phyloP scores from a whole-genome alignment of 2,888 invertebrate species.

The Cephalotes varians region DNA sequence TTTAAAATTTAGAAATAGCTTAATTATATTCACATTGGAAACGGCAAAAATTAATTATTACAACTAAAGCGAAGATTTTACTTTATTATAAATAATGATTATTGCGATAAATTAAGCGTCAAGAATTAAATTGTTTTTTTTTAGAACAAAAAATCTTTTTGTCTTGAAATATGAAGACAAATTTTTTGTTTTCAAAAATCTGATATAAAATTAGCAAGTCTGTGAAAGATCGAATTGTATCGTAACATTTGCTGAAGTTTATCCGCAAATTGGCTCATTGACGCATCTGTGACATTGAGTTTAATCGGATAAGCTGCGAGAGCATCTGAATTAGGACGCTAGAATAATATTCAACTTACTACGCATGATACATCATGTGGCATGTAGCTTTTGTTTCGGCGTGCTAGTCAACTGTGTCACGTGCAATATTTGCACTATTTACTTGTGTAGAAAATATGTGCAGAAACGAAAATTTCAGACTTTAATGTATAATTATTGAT shows the following conservation, averaged over 20 bases:
- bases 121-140: neutral
- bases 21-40: neutral
- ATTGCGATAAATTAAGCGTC: neutral
- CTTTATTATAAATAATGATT: neutral
- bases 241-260: neutral
- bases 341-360: slow-evolving; percentile 30
- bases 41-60: neutral
- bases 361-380: slow-evolving; percentile 1
- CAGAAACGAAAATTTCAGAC: neutral
- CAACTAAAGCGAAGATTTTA: neutral
- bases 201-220: neutral
- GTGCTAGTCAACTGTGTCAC: slow-evolving; percentile 28
- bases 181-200: neutral
- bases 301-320: slow-evolving; percentile 28
- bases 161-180: neutral
- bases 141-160: neutral
- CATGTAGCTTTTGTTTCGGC: slow-evolving; percentile 22
- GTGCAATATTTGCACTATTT: neutral
- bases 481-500: neutral
- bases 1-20: too few species aligned
- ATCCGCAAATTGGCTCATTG: slow-evolving; percentile 45
- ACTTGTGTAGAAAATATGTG: neutral
- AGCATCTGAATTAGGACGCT: slow-evolving; percentile 42
- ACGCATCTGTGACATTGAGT: slow-evolving; percentile 57
- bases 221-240: slow-evolving; percentile 3